Evolutionary conservation across 2,113 vertebrate species (phyloP).

Genomic region (Gnathonemus echidnorhynchus): DNA sequence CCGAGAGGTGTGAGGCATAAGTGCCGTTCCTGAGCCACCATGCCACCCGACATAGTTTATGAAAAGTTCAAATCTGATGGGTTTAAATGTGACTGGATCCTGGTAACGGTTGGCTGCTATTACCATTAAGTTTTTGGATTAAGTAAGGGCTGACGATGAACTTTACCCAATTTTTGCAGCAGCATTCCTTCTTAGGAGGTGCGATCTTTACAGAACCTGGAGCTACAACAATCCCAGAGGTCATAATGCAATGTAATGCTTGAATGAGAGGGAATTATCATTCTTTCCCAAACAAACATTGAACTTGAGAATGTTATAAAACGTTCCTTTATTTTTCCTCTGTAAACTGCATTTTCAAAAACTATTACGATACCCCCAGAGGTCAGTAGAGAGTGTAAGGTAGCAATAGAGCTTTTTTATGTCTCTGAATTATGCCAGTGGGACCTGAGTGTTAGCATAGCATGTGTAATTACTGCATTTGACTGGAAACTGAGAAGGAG

Average conservation of each 20-base stretch:
- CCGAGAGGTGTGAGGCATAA: neutral
- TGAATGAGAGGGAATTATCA: slow-evolving; percentile 2
- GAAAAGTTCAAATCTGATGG: neutral
- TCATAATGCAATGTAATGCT: neutral
- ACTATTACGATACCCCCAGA: neutral
- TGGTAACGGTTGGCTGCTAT: neutral
- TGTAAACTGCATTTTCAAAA: neutral
- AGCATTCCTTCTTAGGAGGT: neutral
- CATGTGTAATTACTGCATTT: slow-evolving; percentile 18
- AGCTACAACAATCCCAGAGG: neutral
- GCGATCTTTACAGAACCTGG: neutral
- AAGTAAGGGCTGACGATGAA: neutral
- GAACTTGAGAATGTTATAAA: neutral
- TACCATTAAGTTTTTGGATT: neutral
- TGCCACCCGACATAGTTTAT: neutral
- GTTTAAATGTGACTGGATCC: neutral
- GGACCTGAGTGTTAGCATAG: neutral
- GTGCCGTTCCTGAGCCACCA: neutral
- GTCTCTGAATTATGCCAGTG: neutral
- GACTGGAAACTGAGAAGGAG: neutral
- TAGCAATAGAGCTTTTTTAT: neutral
- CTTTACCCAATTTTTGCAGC: neutral
- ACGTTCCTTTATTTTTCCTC: neutral
- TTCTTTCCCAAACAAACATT: neutral
- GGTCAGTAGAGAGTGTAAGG: neutral